These are phyloP conservation scores for Trissolcus brochymenae DNA, from an alignment of 2,888 invertebrate genomes.

Conservation along the genomic window DNA sequence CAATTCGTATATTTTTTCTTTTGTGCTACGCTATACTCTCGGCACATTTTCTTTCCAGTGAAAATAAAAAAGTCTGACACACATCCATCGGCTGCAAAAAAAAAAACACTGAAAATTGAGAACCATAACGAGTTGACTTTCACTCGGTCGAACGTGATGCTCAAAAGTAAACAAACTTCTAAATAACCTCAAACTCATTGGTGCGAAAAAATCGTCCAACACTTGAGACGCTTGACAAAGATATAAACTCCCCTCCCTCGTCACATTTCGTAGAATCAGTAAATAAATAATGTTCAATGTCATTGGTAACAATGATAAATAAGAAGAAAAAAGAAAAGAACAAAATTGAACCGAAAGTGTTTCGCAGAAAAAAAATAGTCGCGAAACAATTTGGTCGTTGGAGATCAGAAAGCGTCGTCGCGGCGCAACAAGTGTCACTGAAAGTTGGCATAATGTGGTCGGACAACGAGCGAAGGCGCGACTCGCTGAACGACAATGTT, in stretches of 20 bases:
- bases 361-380: constrained; percentile 14
- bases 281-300: not conserved
- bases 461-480: constrained; percentile 1
- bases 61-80: no score
- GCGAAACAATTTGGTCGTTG: constrained; percentile 11
- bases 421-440: constrained; percentile 55
- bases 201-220: no score
- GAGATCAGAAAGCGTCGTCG: constrained; percentile 45
- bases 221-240: no score
- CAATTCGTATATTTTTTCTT: no score
- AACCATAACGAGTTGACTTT: no score
- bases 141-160: not conserved
- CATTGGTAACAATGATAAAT: not conserved
- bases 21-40: no score
- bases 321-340: constrained; percentile 2
- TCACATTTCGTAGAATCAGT: no score
- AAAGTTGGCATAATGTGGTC: constrained; percentile 29
- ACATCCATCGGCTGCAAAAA: no score
- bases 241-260: no score
- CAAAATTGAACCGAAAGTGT: not conserved
- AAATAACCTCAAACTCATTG: not conserved
- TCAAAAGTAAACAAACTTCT: constrained; percentile 6
- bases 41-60: no score
- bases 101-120: no score
- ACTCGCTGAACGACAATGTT: constrained; percentile 25